Conservation (phyloP, 2,797 vertebrate genomes). For the Myotis pilosus region DNA sequence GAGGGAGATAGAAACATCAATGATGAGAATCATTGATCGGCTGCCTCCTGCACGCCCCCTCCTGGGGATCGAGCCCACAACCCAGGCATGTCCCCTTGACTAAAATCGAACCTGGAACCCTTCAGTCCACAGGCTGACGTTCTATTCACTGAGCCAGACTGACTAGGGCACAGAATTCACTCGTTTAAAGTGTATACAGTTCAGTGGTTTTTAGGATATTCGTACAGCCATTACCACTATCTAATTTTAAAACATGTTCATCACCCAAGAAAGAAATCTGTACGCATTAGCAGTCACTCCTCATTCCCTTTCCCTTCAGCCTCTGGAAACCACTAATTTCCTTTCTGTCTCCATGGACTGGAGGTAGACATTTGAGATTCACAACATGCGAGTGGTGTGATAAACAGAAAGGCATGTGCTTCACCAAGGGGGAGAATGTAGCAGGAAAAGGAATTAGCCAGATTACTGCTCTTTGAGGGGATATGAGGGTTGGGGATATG, state of each 20-base stretch:
- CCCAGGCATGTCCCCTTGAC: too few relatives aligned
- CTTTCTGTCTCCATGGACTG: not conserved
- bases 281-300: not conserved
- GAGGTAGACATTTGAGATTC: not conserved
- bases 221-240: not conserved
- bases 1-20: too few relatives aligned
- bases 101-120: too few relatives aligned
- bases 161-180: too few relatives aligned
- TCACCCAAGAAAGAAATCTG: not conserved
- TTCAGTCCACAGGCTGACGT: too few relatives aligned
- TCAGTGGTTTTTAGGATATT: not conserved
- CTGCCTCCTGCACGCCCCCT: too few relatives aligned
- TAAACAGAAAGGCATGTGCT: not conserved
- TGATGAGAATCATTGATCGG: too few relatives aligned
- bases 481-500: not conserved
- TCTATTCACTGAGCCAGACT: too few relatives aligned
- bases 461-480: not conserved
- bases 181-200: not conserved
- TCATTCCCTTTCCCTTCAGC: not conserved
- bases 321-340: not conserved
- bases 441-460: not conserved
- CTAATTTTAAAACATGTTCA: not conserved
- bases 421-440: not conserved
- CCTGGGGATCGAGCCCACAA: too few relatives aligned
- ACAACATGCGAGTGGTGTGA: fast-evolving